Conservation (phyloP, 2,113 vertebrate species). For the Centropus bengalensis region DNA sequence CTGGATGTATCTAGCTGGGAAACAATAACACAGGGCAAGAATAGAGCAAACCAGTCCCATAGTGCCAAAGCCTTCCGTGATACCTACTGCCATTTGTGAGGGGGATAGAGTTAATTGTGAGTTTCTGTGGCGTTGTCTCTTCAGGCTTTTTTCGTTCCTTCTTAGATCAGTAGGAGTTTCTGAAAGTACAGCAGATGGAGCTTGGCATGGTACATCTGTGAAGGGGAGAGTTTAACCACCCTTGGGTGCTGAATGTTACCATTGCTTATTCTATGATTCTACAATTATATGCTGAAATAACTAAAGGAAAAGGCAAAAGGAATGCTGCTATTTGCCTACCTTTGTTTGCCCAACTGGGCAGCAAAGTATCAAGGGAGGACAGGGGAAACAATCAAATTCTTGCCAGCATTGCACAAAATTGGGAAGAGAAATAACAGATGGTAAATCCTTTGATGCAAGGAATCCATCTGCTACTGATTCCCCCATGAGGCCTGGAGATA, state of each 20-base stretch:
- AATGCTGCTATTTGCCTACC: not conserved
- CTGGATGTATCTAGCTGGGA: not conserved
- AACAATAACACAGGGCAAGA: not conserved
- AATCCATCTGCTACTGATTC: slow-evolving; percentile 45
- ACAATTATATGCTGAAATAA: not conserved
- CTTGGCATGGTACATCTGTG: not conserved
- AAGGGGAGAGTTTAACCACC: not conserved
- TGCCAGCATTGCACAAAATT: not conserved
- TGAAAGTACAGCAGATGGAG: slow-evolving; percentile 2
- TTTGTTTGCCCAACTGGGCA: not conserved
- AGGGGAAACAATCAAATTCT: not conserved
- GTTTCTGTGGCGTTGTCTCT: not conserved
- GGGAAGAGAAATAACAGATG: slow-evolving; percentile 46
- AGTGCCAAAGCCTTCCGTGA: not conserved
- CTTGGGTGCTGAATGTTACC: not conserved
- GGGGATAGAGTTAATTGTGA: not conserved
- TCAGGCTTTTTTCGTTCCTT: not conserved
- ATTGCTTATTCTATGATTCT: not conserved
- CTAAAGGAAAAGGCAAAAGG: not conserved
- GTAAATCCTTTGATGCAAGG: slow-evolving; percentile 22
- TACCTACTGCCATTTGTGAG: not conserved
- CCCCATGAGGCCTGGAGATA: not conserved
- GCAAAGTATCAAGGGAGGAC: not conserved
- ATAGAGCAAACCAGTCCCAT: not conserved
- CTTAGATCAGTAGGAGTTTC: not conserved